phyloP scores from a whole-genome alignment of 1,140 invertebrate genomes.

The Dendrolimus punctatus region DNA sequence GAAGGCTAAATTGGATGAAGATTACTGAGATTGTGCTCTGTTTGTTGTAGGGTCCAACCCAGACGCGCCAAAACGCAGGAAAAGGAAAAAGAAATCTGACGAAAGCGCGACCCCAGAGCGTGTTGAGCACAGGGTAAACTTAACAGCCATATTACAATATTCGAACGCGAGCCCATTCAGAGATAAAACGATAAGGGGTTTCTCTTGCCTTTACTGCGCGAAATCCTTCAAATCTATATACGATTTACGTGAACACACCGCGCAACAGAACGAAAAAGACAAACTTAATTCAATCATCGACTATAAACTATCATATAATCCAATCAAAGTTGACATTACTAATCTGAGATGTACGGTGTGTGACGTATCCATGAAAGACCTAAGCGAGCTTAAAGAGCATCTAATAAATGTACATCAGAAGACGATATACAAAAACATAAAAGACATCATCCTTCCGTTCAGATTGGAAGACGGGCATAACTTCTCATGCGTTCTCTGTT shows the following conservation, averaged over 20 bases:
- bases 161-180: slow-evolving; percentile 62
- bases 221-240: slow-evolving; percentile 48
- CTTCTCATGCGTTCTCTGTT: slow-evolving; percentile 55
- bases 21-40: slow-evolving; percentile 60
- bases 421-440: slow-evolving; percentile 52
- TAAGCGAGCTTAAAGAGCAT: slow-evolving; percentile 51
- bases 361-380: slow-evolving; percentile 36
- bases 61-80: slow-evolving; percentile 46
- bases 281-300: slow-evolving; percentile 61
- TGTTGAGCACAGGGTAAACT: slow-evolving; percentile 61
- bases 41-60: slow-evolving; percentile 64
- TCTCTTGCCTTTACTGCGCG: slow-evolving; percentile 62
- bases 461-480: slow-evolving; percentile 48
- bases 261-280: slow-evolving; percentile 44
- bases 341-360: slow-evolving; percentile 47
- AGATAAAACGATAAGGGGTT: slow-evolving; percentile 55
- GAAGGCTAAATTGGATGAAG: slow-evolving; percentile 41
- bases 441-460: slow-evolving; percentile 61
- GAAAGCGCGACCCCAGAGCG: slow-evolving; percentile 60
- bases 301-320: slow-evolving; percentile 63
- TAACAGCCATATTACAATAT: slow-evolving; percentile 55
- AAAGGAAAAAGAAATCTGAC: slow-evolving; percentile 51
- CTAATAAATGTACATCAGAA: slow-evolving; percentile 41
- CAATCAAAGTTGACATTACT: slow-evolving; percentile 61
- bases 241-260: slow-evolving; percentile 43